A percentile compares a stretch with the other conserved stretches of the same genome.
Conservation (phyloP, 64 coral and sea anemone species). For the Orbicella faveolata region DNA sequence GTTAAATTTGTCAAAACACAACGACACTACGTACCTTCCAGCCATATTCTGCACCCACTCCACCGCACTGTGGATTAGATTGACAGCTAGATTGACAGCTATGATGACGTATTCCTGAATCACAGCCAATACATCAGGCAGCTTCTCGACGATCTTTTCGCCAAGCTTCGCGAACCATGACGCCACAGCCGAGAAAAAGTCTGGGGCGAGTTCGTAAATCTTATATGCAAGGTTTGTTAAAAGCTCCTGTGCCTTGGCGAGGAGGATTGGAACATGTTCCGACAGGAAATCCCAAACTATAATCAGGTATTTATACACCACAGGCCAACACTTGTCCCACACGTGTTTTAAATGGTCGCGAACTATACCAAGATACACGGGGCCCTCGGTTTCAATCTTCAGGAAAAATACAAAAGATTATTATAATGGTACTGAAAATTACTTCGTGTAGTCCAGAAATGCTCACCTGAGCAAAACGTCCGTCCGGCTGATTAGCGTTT, state of each 20-base stretch:
- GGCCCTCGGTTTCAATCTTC: constrained; percentile 80
- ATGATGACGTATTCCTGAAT: constrained; percentile 90
- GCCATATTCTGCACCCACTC: constrained; percentile 61
- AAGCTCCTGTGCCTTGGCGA: constrained; percentile 64
- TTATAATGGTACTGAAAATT: no score
- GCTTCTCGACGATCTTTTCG: constrained; percentile 69
- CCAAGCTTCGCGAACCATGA: constrained; percentile 60
- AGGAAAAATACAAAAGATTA: not conserved
- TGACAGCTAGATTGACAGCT: constrained; percentile 79
- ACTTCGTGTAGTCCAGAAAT: no score
- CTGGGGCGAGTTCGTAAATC: constrained; percentile 87
- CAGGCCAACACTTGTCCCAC: constrained; percentile 73
- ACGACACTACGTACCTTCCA: constrained; percentile 44
- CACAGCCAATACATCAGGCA: constrained; percentile 85
- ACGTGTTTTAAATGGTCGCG: constrained; percentile 50
- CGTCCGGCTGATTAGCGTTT: no score
- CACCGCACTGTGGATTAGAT: constrained; percentile 57
- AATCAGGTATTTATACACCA: constrained; percentile 70
- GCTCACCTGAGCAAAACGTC: no score
- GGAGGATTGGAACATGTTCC: constrained; percentile 67
- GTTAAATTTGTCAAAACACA: not conserved
- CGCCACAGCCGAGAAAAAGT: constrained; percentile 81
- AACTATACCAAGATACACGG: constrained; percentile 71
- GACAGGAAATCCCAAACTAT: constrained; percentile 74
- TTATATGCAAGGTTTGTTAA: constrained; percentile 33